Evolutionary conservation across 2,113 vertebrate species (phyloP), one percentile per base, ranked within the genome.

Genomic region (Xyliphius kryptos): DNA sequence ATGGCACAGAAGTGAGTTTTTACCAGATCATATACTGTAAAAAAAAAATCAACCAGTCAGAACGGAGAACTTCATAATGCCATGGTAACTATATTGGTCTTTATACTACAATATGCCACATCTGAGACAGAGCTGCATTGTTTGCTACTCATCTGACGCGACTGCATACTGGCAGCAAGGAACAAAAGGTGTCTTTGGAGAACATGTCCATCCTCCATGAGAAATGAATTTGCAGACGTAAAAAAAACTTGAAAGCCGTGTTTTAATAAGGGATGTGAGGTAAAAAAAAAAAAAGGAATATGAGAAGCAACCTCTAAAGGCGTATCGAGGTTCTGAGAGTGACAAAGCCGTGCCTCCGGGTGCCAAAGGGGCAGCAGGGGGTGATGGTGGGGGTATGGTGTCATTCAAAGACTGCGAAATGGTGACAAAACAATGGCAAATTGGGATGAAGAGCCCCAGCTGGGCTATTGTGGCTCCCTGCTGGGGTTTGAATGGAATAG

Each of bases 391-490:
- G 41, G 21, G n/a, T 40, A 37, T 46, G 13, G 44, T 61, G 44
- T 61, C 56, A 16, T 10, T 13, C 5, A 7, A 32, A 50, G 68
- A 66, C 14, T 67, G 80, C 81, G 80, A 82, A 85, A 81, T 78
- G 83, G 79, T 81, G 85, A 85, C 79, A 84, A 82, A 85, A n/a
- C 79, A 82, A 83, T 79, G 71, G 79, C 86, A 86, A 86, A 86
- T 86, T 86, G 83, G 74, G 82, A 64, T 76, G 82, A 88, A 82
- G 78, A 77, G 83, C 76, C 76, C 85, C 80, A 43, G 82, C 73
- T 72, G 83, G 75, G 83, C 80, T 59, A 63, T 81, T 79, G 82
- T 76, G 81, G 47, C 74, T 58, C 67, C 68, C 64, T 49, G 43
- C 63, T 9, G 74, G 71, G 76, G 69, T 61, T 65, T 77, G 77